Percentiles rank a stretch among this genome's conserved stretches.
phyloP scores from a whole-genome alignment of 2,888 invertebrate genomes.

The Phorcus lineatus region DNA sequence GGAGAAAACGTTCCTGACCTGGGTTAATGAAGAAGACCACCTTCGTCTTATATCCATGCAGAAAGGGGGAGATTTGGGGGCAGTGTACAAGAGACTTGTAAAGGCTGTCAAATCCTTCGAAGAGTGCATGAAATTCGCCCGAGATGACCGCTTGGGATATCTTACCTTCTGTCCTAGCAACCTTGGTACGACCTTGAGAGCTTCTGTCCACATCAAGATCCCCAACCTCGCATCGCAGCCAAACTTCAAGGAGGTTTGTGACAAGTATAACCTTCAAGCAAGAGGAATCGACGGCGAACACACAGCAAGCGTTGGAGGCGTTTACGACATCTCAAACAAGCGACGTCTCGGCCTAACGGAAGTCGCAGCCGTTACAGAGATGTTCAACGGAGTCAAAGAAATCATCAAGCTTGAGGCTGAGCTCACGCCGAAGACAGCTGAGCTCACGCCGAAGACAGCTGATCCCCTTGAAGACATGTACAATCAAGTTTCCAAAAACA shows the following conservation, averaged over 20 bases:
- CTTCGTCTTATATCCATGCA: constrained; percentile 87
- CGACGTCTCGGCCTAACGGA: constrained; percentile 67
- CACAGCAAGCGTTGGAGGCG: constrained; percentile 66
- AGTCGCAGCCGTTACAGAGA: constrained; percentile 59
- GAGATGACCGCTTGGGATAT: constrained; percentile 87
- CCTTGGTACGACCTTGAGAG: constrained; percentile 92
- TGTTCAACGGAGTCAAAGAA: constrained; percentile 61
- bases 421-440: constrained; percentile 37
- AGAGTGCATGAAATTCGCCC: constrained; percentile 79
- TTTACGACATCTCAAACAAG: constrained; percentile 70
- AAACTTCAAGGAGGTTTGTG: constrained; percentile 86
- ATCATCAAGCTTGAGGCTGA: constrained; percentile 52
- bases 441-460: constrained; percentile 36
- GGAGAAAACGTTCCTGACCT: constrained; percentile 87
- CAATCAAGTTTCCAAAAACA: constrained; percentile 44
- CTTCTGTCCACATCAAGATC: constrained; percentile 93
- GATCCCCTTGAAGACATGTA: constrained; percentile 48
- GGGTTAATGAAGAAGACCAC: constrained; percentile 95
- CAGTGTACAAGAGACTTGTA: constrained; percentile 68
- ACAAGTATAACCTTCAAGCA: constrained; percentile 85
- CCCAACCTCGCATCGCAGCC: constrained; percentile 84
- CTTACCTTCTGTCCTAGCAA: constrained; percentile 90
- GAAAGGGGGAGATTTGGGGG: constrained; percentile 75
- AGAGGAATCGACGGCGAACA: constrained; percentile 75
- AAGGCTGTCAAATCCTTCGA: constrained; percentile 86